A percentile compares a stretch with the other conserved stretches of the same genome.
Conservation (phyloP, 2,797 vertebrate genomes). For the Bovichtus variegatus region DNA sequence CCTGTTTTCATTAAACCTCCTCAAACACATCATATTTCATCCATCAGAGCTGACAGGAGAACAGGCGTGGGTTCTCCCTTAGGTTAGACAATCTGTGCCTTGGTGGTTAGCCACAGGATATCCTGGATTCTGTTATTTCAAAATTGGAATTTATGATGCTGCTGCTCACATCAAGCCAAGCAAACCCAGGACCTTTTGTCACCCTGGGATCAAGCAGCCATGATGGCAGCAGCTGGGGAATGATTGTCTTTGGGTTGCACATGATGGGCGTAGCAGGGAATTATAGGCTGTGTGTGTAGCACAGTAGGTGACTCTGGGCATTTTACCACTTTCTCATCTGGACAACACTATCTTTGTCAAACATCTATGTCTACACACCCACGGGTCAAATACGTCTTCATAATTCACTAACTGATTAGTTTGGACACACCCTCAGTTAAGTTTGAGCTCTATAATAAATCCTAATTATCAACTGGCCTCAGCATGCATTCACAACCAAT, state of each 20-base stretch:
- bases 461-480: slow-evolving; percentile 6
- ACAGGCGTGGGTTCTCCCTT: slow-evolving; percentile 67
- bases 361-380: slow-evolving; percentile 52
- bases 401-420: slow-evolving; percentile 25
- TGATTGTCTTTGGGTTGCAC: slow-evolving; percentile 66
- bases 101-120: slow-evolving; percentile 77
- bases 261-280: slow-evolving; percentile 58
- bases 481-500: not conserved
- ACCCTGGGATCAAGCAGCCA: slow-evolving; percentile 48
- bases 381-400: slow-evolving; percentile 47
- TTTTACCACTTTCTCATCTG: slow-evolving; percentile 56
- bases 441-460: slow-evolving; percentile 2
- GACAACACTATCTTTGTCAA: slow-evolving; percentile 53
- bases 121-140: slow-evolving; percentile 79
- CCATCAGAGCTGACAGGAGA: slow-evolving; percentile 61
- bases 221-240: slow-evolving; percentile 41
- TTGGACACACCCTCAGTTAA: slow-evolving; percentile 20
- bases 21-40: slow-evolving; percentile 69
- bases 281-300: slow-evolving; percentile 36
- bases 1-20: slow-evolving; percentile 64
- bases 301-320: slow-evolving; percentile 56
- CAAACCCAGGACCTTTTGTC: slow-evolving; percentile 68
- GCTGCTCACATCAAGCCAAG: slow-evolving; percentile 67
- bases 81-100: slow-evolving; percentile 69
- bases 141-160: slow-evolving; percentile 68